phyloP scores from a whole-genome alignment of 2,888 invertebrate genomes.

The Lasius platythorax region DNA sequence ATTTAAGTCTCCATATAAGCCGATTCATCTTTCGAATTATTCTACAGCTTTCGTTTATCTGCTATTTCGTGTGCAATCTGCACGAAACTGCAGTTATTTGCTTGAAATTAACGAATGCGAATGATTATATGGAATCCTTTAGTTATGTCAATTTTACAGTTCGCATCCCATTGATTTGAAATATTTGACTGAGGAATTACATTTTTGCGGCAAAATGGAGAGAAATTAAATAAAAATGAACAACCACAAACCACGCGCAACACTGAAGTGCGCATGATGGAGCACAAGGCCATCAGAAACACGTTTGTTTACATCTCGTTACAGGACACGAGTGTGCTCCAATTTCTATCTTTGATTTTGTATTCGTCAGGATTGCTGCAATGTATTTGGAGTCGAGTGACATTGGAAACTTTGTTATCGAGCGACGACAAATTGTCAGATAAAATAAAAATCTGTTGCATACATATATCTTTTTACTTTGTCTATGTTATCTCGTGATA shows the following conservation, averaged over 20 bases:
- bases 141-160: constrained; percentile 13
- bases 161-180: neutral
- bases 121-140: neutral
- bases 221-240: constrained; percentile 38
- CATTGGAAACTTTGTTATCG: constrained; percentile 13
- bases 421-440: neutral
- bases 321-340: constrained; percentile 21
- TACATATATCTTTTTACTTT: neutral
- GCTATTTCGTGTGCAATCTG: neutral
- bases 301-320: constrained; percentile 45
- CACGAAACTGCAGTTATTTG: neutral
- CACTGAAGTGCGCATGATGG: constrained; percentile 8
- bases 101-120: neutral
- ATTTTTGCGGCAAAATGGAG: constrained; percentile 4
- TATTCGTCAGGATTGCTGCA: neutral
- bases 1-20: neutral
- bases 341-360: constrained; percentile 38
- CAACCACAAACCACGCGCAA: constrained; percentile 41
- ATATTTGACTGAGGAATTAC: constrained; percentile 4
- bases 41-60: neutral
- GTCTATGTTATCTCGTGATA: constrained; percentile 30
- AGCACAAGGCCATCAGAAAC: neutral
- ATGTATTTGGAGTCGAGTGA: constrained; percentile 26
- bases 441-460: neutral
- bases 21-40: neutral